phyloP scores from a whole-genome alignment of 2,888 invertebrate genomes.

The Nemotelus pantherinus region DNA sequence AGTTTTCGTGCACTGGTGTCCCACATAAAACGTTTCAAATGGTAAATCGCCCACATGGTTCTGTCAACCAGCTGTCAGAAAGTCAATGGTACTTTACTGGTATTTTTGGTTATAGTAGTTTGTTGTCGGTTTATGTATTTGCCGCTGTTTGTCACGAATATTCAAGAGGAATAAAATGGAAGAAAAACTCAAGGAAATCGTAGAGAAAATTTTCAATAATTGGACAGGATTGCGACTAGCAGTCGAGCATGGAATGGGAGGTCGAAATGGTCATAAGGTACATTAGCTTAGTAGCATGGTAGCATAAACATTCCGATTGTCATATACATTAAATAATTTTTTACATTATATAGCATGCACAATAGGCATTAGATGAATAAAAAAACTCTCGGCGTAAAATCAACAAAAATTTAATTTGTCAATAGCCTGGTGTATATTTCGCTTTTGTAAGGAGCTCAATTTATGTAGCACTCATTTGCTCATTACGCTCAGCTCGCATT shows the following conservation, averaged over 20 bases:
- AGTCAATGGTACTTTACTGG: too few relatives aligned
- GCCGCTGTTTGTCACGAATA: too few relatives aligned
- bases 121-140: too few relatives aligned
- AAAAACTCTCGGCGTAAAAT: neutral
- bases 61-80: slow-evolving; percentile 1
- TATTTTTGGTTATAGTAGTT: too few relatives aligned
- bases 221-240: slow-evolving; percentile 78
- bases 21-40: too few relatives aligned
- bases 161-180: slow-evolving; percentile 3
- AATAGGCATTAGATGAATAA: neutral
- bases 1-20: too few relatives aligned
- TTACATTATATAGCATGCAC: neutral
- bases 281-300: too few relatives aligned
- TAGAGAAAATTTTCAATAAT: slow-evolving; percentile 75
- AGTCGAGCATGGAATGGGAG: slow-evolving; percentile 79
- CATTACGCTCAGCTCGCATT: too few relatives aligned
- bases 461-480: too few relatives aligned
- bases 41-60: neutral
- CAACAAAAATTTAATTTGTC: too few relatives aligned
- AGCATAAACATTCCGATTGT: neutral
- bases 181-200: slow-evolving; percentile 54
- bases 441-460: too few relatives aligned
- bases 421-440: too few relatives aligned
- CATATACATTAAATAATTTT: neutral
- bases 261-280: slow-evolving; percentile 75